Evolutionary conservation across 2,797 vertebrate species (phyloP).

Genomic region (Rhinophrynus dorsalis): DNA sequence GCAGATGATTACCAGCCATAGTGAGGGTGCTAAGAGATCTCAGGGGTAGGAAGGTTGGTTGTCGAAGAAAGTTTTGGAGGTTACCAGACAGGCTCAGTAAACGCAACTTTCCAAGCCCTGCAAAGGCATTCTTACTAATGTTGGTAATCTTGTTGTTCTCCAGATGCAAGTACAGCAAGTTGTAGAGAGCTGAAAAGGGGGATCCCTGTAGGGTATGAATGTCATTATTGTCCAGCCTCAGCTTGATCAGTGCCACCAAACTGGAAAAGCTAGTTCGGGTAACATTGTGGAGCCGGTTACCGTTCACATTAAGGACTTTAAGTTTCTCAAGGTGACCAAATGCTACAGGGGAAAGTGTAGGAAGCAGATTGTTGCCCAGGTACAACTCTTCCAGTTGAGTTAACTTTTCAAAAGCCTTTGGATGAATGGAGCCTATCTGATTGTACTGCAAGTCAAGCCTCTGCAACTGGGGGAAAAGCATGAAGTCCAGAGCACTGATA

Average conservation of each 20-base stretch:
- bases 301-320: slow-evolving; percentile 83
- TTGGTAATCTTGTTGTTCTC: slow-evolving; percentile 86
- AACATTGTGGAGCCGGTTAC: slow-evolving; percentile 80
- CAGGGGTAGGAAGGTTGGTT: slow-evolving; percentile 77
- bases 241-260: slow-evolving; percentile 79
- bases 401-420: slow-evolving; percentile 85
- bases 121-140: slow-evolving; percentile 83
- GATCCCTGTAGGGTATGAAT: slow-evolving; percentile 80
- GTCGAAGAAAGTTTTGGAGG: slow-evolving; percentile 79
- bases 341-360: slow-evolving; percentile 71
- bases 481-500: slow-evolving; percentile 84
- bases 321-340: slow-evolving; percentile 80
- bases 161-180: slow-evolving; percentile 86
- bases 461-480: slow-evolving; percentile 75
- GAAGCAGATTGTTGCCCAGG: slow-evolving; percentile 87
- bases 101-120: slow-evolving; percentile 80
- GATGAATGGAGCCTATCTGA: slow-evolving; percentile 81
- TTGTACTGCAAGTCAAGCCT: slow-evolving; percentile 92
- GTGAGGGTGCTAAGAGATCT: slow-evolving; percentile 80
- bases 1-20: slow-evolving; percentile 84
- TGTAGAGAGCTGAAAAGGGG: slow-evolving; percentile 78
- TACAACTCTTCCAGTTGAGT: slow-evolving; percentile 86
- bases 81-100: slow-evolving; percentile 90
- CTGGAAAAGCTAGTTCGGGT: slow-evolving; percentile 74
- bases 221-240: slow-evolving; percentile 86